Conservation (phyloP, 2,888 invertebrate genomes). For the Noctua comes region DNA sequence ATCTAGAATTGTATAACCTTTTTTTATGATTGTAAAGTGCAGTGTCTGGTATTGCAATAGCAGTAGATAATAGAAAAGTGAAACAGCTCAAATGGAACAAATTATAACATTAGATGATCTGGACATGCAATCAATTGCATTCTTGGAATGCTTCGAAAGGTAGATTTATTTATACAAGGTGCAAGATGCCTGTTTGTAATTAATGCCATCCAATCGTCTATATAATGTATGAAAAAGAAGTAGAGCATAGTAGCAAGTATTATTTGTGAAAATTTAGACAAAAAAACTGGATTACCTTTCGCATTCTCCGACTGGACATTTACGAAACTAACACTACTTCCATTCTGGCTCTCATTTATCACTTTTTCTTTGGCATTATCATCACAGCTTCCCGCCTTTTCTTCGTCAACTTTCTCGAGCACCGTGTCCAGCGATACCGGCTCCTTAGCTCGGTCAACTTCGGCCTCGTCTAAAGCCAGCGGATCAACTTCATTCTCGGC, state of each 20-base stretch:
- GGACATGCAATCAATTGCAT: slow-evolving; percentile 38
- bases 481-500: slow-evolving; percentile 85
- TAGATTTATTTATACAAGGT: slow-evolving; percentile 3
- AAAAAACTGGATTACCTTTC: slow-evolving; percentile 67
- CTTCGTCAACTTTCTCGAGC: slow-evolving; percentile 69
- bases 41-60: slow-evolving; percentile 10
- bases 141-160: slow-evolving; percentile 19
- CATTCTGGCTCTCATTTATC: slow-evolving; percentile 75
- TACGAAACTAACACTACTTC: slow-evolving; percentile 71
- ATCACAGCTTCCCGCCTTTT: slow-evolving; percentile 84
- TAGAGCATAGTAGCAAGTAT: background rate
- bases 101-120: slow-evolving; percentile 19
- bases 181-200: background rate
- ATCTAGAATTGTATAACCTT: slow-evolving; percentile 27
- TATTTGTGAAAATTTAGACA: background rate
- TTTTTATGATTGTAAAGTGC: slow-evolving; percentile 26
- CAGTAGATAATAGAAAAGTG: slow-evolving; percentile 14
- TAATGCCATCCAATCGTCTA: background rate
- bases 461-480: slow-evolving; percentile 81
- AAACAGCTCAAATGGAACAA: slow-evolving; percentile 26
- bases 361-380: slow-evolving; percentile 88
- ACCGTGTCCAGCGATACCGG: slow-evolving; percentile 69
- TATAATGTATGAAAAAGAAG: background rate
- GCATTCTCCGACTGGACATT: slow-evolving; percentile 69
- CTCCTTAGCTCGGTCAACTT: slow-evolving; percentile 71